A percentile compares a stretch with the other conserved stretches of the same genome.
Evolutionary conservation across 2,113 vertebrate genomes (phyloP).

Genomic region (Carassius gibelio): DNA sequence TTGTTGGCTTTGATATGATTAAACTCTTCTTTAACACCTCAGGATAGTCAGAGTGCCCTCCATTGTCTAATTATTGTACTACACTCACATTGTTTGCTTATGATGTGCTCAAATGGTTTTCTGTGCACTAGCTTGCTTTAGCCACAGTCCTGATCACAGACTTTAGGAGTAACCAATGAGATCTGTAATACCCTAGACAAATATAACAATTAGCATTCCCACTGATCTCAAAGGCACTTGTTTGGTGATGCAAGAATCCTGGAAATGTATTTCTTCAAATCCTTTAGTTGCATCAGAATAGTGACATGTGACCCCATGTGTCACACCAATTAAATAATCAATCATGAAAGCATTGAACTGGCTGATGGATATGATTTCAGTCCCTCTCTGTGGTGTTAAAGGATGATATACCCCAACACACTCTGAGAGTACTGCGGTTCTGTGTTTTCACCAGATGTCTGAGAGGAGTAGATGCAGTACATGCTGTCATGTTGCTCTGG

Average conservation of each 20-base stretch:
- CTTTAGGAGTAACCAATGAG: neutral
- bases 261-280: neutral
- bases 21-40: slow-evolving; percentile 42
- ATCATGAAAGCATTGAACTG: neutral
- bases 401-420: slow-evolving; percentile 34
- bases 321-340: neutral
- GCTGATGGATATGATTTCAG: neutral
- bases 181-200: neutral
- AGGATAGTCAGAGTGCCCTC: slow-evolving; percentile 78
- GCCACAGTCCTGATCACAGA: neutral
- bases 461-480: slow-evolving; percentile 4
- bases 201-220: neutral
- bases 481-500: neutral
- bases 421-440: neutral
- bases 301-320: neutral
- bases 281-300: neutral
- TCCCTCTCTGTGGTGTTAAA: neutral
- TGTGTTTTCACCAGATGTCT: slow-evolving; percentile 3
- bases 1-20: slow-evolving; percentile 45
- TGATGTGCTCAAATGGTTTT: neutral
- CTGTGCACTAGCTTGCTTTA: neutral
- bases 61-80: slow-evolving; percentile 64
- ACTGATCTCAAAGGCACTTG: neutral
- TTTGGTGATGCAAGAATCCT: neutral
- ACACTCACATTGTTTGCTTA: slow-evolving; percentile 45